A percentile compares a stretch with the other conserved stretches of the same genome.
Conservation (phyloP, 2,797 vertebrate genomes). For the Orestias chungarensis region DNA sequence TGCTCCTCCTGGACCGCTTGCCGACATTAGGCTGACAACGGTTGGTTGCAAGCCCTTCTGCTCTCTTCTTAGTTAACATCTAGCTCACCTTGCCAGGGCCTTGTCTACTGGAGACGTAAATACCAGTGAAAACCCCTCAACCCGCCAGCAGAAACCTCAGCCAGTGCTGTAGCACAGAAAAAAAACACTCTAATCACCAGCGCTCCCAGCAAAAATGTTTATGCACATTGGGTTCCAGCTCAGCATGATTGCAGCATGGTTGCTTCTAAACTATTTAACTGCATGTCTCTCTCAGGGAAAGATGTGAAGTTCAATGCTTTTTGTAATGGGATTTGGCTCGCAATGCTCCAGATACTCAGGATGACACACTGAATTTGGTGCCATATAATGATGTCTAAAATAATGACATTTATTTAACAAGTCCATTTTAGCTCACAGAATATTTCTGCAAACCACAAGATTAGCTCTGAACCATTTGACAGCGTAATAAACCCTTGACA, state of each 20-base stretch:
- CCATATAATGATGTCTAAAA: background rate
- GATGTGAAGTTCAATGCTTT: slow-evolving; percentile 9
- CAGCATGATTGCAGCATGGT: slow-evolving; percentile 10
- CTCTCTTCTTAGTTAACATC: slow-evolving; percentile 55
- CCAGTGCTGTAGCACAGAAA: slow-evolving; percentile 3
- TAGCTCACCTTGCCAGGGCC: slow-evolving; percentile 56
- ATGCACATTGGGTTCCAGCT: slow-evolving; percentile 15
- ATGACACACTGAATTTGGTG: slow-evolving; percentile 2
- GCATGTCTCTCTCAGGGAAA: slow-evolving; percentile 16
- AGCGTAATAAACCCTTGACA: background rate
- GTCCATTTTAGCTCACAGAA: background rate
- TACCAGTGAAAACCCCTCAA: slow-evolving; percentile 51
- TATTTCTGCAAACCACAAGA: background rate
- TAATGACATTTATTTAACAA: background rate
- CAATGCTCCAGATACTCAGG: background rate
- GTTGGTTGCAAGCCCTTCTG: slow-evolving; percentile 67
- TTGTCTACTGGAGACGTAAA: slow-evolving; percentile 50
- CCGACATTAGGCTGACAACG: slow-evolving; percentile 64
- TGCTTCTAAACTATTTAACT: slow-evolving; percentile 18
- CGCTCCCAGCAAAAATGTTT: slow-evolving; percentile 16
- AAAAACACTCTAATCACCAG: slow-evolving; percentile 7
- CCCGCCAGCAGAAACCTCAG: slow-evolving; percentile 8
- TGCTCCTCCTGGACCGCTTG: slow-evolving; percentile 59
- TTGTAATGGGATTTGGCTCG: slow-evolving; percentile 8
- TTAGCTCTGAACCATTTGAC: background rate